These are phyloP conservation scores for Solenopsis fugax DNA, from an alignment of 1,140 invertebrate species.

Conservation along the genomic window DNA sequence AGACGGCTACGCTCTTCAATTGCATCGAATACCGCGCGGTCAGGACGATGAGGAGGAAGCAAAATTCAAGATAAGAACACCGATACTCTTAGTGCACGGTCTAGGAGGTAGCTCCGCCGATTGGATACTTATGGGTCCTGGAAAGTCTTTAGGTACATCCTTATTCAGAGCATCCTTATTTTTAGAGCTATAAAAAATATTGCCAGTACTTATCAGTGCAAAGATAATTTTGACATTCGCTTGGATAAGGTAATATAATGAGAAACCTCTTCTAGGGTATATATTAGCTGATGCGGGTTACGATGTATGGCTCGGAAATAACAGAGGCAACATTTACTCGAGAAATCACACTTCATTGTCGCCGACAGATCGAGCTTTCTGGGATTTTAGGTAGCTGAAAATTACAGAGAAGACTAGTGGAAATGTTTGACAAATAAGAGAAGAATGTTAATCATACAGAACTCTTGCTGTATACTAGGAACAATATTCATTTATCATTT, in stretches of 20 bases:
- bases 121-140: constrained; percentile 90
- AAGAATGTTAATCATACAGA: constrained; percentile 82
- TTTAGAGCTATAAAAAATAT: background rate
- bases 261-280: constrained; percentile 82
- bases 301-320: constrained; percentile 92
- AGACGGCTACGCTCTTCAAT: constrained; percentile 88
- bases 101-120: constrained; percentile 90
- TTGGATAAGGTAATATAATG: constrained; percentile 71
- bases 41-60: constrained; percentile 80
- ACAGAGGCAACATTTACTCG: constrained; percentile 90
- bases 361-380: constrained; percentile 65
- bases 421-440: background rate
- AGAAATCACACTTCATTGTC: constrained; percentile 68
- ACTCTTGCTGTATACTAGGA: too few relatives aligned
- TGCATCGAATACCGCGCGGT: constrained; percentile 88
- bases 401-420: background rate
- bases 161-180: constrained; percentile 44
- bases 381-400: constrained; percentile 77
- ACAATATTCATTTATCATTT: too few relatives aligned
- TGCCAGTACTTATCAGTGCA: background rate
- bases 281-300: constrained; percentile 88
- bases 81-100: constrained; percentile 91
- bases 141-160: constrained; percentile 88
- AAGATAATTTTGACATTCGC: background rate
- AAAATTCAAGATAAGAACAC: constrained; percentile 83